Conservation (phyloP, 1,140 invertebrate genomes). For the Cyclina sinensis region DNA sequence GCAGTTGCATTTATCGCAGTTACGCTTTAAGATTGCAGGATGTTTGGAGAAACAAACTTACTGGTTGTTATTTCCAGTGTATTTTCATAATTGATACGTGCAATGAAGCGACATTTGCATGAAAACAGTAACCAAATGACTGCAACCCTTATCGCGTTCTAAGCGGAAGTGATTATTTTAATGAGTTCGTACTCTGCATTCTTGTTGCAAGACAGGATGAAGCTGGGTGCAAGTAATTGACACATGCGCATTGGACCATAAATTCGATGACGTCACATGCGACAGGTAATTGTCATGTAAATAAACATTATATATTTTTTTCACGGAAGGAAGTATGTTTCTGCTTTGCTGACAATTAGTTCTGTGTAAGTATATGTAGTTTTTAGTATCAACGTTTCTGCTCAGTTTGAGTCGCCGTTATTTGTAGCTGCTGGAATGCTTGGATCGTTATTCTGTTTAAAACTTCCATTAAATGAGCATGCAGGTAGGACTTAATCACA, state of each 20-base stretch:
- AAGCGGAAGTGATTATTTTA: slow-evolving; percentile 28
- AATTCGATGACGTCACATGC: background rate
- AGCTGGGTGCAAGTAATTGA: background rate
- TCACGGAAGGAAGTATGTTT: too few relatives aligned
- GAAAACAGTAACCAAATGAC: background rate
- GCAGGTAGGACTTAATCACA: too few relatives aligned
- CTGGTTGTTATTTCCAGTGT: background rate
- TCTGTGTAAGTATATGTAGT: too few relatives aligned
- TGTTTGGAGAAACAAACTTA: background rate
- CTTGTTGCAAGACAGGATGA: background rate
- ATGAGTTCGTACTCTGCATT: slow-evolving; percentile 22
- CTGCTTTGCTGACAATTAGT: too few relatives aligned
- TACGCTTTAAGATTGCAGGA: background rate
- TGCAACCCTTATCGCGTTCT: background rate
- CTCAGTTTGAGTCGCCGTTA: too few relatives aligned
- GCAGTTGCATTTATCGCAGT: too few relatives aligned
- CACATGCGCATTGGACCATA: background rate
- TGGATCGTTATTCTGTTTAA: too few relatives aligned
- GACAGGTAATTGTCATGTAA: slow-evolving; percentile 18
- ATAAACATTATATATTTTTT: too few relatives aligned
- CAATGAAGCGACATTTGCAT: background rate
- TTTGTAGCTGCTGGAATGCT: too few relatives aligned
- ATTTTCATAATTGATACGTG: background rate
- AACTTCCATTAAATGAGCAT: too few relatives aligned
- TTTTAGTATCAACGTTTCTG: too few relatives aligned